phyloP scores from a whole-genome alignment of 2,888 invertebrate species.

The Amaurobius ferox region DNA sequence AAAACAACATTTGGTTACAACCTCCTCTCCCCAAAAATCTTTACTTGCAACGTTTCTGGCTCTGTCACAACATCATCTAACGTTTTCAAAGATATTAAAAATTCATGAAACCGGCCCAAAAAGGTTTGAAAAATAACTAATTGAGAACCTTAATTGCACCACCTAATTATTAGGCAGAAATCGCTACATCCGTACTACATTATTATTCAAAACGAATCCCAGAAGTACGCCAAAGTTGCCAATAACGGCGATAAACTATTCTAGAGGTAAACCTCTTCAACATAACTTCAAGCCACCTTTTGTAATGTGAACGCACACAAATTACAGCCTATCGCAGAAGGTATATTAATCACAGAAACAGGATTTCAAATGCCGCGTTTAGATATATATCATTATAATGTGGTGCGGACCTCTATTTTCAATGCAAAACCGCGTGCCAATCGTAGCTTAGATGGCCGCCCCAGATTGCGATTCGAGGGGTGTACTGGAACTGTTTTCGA shows the following conservation, averaged over 20 bases:
- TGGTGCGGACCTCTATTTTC: constrained; percentile 39
- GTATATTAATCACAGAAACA: constrained; percentile 61
- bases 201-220: background rate
- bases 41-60: no score
- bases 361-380: constrained; percentile 24
- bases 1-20: no score
- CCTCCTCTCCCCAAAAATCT: no score
- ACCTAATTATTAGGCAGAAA: no score
- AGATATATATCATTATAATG: constrained; percentile 12
- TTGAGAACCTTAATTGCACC: no score
- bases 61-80: no score
- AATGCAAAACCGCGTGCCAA: constrained; percentile 22
- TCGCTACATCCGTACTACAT: background rate
- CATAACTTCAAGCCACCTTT: constrained; percentile 35
- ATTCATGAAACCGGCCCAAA: no score
- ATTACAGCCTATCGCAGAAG: constrained; percentile 42
- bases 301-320: constrained; percentile 46
- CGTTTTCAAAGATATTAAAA: no score
- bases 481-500: background rate
- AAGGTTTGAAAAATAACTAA: no score
- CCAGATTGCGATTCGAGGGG: background rate
- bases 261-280: background rate
- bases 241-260: background rate
- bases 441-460: constrained; percentile 1
- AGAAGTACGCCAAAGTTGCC: background rate